Base-by-base conservation (phyloP, 1,140 invertebrate species). In the Caligus rogercresseyi region DNA sequence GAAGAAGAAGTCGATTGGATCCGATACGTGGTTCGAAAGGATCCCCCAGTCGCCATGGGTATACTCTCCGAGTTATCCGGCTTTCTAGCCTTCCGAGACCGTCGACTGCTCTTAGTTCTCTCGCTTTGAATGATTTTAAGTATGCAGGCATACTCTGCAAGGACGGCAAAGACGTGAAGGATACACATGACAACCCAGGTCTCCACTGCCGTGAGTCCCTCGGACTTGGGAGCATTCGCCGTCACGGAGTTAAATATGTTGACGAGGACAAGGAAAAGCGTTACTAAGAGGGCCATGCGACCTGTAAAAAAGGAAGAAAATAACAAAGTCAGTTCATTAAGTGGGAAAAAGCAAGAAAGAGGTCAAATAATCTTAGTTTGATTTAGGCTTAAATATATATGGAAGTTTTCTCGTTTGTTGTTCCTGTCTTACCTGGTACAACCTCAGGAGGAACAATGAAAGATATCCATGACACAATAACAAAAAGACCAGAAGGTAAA, bases 401-500 rank as follows among this genome's bases (percentile, higher is more conserved):
- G n/a, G n/a, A n/a, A n/a, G n/a, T n/a, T n/a, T n/a, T n/a, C n/a
- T n/a, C n/a, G n/a, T n/a, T n/a, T n/a, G n/a, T n/a, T n/a, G 1
- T 15, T 56, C 11, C 54, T 54, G 14, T 62, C 52, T 54, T 62
- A 62, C 78, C 80, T 0, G 79, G 79, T 4, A 80, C 78, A 24
- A 79, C 77, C 68, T 80, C 79, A 0, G 79, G 78, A 61, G 80
- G 80, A 11, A 81, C 78, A 25, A 79, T 76, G 69, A 81, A 80
- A 54, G 79, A 79, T 55, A 80, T 77, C 79, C 79, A 81, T 1
- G 78, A 80, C 67, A 81, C 80, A 66, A 80, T 77, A 52, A 81
- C 78, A 66, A 81, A 80, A 16, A 81, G 68, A 1, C 78, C 77
- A 11, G 77, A 79, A 0, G 80, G 79, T 13, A 81, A 69, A 67